These are phyloP conservation scores for Erebia palarica DNA, from an alignment of 2,888 invertebrate species.

Conservation along the genomic window DNA sequence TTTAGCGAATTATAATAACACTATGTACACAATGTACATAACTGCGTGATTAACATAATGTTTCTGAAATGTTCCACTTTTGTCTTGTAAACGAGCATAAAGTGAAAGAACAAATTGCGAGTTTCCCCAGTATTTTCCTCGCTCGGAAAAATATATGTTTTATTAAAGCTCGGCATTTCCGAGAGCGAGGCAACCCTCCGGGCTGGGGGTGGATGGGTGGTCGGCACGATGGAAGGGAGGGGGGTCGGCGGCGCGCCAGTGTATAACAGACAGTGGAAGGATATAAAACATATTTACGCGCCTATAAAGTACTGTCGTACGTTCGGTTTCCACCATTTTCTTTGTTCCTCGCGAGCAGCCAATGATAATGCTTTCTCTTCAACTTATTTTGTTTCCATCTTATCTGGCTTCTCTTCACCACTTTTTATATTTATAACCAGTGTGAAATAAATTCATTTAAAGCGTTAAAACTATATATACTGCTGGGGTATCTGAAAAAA, in stretches of 20 bases:
- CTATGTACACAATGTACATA: conserved; percentile 70
- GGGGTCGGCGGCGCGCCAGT: conserved; percentile 75
- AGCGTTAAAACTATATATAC: not conserved
- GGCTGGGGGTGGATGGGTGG: conserved; percentile 63
- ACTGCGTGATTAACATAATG: conserved; percentile 81
- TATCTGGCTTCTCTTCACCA: conserved; percentile 78
- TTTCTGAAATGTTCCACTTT: conserved; percentile 81
- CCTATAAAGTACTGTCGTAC: conserved; percentile 83
- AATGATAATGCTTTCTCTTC: conserved; percentile 82
- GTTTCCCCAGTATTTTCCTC: conserved; percentile 83
- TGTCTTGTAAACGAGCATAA: conserved; percentile 83
- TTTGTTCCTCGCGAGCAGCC: conserved; percentile 80
- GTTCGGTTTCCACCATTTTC: conserved; percentile 80
- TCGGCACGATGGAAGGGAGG: conserved; percentile 49
- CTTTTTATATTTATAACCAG: conserved; percentile 78
- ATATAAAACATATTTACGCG: conserved; percentile 83
- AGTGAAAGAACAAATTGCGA: conserved; percentile 83
- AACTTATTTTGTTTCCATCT: conserved; percentile 80
- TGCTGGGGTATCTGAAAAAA: not conserved
- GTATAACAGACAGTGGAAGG: conserved; percentile 83
- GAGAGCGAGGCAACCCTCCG: conserved; percentile 77
- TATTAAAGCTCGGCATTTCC: conserved; percentile 83
- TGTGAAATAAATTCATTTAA: conserved; percentile 59
- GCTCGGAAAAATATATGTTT: conserved; percentile 83
- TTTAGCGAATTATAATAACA: conserved; percentile 41